These are phyloP conservation scores for Bombycilla garrulus DNA, from an alignment of 2,113 vertebrate species.

Conservation along the genomic window DNA sequence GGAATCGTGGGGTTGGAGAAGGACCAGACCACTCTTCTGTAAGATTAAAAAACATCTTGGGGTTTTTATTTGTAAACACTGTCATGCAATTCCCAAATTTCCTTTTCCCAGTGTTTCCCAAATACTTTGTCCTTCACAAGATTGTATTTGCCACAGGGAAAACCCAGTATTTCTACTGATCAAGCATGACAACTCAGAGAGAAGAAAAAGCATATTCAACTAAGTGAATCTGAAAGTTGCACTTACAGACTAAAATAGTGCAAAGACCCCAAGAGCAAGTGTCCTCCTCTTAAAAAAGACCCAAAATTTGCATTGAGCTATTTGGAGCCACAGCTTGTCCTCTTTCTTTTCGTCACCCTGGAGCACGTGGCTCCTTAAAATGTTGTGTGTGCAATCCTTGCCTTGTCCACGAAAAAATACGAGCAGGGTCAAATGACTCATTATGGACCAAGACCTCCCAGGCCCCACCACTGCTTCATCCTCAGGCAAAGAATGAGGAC, in stretches of 20 bases:
- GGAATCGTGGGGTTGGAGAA: background rate
- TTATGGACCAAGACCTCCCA: background rate
- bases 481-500: background rate
- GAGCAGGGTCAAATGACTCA: conserved; percentile 13
- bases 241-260: background rate
- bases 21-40: background rate
- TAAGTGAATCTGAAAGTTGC: background rate
- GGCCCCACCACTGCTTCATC: background rate
- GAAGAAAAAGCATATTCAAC: background rate
- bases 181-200: background rate
- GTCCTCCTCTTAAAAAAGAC: background rate
- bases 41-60: background rate
- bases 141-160: background rate
- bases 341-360: background rate
- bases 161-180: background rate
- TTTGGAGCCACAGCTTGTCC: background rate
- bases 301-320: background rate
- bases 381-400: background rate
- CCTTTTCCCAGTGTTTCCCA: background rate
- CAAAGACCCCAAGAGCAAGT: background rate
- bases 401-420: background rate
- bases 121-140: background rate
- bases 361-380: background rate
- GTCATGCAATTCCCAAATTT: background rate
- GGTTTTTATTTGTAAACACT: background rate